Conservation (phyloP, 2,888 invertebrate genomes). For the Chloroclystis v-ata region DNA sequence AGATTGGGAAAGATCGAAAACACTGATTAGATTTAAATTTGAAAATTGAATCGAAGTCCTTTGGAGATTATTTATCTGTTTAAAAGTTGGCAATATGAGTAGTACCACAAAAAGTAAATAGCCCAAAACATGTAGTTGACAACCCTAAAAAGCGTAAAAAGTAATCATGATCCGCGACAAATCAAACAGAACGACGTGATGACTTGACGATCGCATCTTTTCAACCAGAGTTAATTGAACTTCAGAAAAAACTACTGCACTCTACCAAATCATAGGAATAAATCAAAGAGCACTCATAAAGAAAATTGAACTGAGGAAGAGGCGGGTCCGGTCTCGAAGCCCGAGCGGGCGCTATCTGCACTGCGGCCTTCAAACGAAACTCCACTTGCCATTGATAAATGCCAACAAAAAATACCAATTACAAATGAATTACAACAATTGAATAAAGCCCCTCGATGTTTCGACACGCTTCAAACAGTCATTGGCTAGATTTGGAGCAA, state of each 20-base stretch:
- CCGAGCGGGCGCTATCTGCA: slow-evolving; percentile 50
- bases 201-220: slow-evolving; percentile 48
- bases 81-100: too few relatives aligned
- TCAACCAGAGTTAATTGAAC: slow-evolving; percentile 35
- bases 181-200: slow-evolving; percentile 48
- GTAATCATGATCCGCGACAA: slow-evolving; percentile 44
- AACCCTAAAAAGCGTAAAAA: slow-evolving; percentile 30
- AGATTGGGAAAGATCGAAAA: too few relatives aligned
- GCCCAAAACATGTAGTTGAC: neutral
- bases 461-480: slow-evolving; percentile 53
- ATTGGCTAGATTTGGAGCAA: slow-evolving; percentile 51
- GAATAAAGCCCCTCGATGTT: slow-evolving; percentile 43
- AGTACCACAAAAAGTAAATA: neutral
- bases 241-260: slow-evolving; percentile 20
- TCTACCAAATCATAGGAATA: slow-evolving; percentile 22
- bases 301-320: slow-evolving; percentile 12
- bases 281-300: slow-evolving; percentile 17
- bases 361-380: slow-evolving; percentile 33
- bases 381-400: slow-evolving; percentile 42
- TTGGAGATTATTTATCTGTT: too few relatives aligned
- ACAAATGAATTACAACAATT: slow-evolving; percentile 59
- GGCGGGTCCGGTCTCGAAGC: slow-evolving; percentile 33
- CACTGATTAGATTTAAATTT: too few relatives aligned
- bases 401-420: slow-evolving; percentile 53
- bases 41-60: too few relatives aligned